Conservation (phyloP, 2,797 vertebrate genomes). For the Enteromius radiatus region DNA sequence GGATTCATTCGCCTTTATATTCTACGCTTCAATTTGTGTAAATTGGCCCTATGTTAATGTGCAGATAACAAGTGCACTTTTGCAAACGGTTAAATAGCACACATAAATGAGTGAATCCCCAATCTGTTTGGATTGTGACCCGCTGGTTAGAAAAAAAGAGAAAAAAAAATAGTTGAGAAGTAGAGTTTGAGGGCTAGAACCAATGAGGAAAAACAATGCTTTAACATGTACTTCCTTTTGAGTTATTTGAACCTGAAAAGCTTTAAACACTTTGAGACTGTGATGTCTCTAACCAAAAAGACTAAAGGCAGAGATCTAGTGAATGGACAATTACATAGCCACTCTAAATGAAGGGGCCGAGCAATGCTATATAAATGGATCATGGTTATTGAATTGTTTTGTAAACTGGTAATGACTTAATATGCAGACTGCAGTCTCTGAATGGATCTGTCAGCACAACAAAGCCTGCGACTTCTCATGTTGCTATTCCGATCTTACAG, state of each 20-base stretch:
- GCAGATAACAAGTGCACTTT: background rate
- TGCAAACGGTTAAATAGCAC: background rate
- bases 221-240: slow-evolving; percentile 69
- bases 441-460: slow-evolving; percentile 12
- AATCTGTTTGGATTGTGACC: slow-evolving; percentile 50
- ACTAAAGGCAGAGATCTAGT: slow-evolving; percentile 42
- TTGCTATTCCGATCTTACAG: slow-evolving; percentile 23
- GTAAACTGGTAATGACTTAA: background rate
- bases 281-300: slow-evolving; percentile 59
- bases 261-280: slow-evolving; percentile 72
- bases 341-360: slow-evolving; percentile 14
- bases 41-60: background rate
- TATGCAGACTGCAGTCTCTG: background rate
- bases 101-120: slow-evolving; percentile 12
- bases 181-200: slow-evolving; percentile 72
- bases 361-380: background rate
- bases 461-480: background rate
- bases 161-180: slow-evolving; percentile 56
- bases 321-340: slow-evolving; percentile 13
- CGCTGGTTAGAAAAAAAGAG: slow-evolving; percentile 59
- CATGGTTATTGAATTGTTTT: background rate
- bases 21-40: background rate
- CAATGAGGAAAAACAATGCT: slow-evolving; percentile 69
- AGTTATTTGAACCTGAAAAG: slow-evolving; percentile 67
- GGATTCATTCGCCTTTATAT: background rate